Base-by-base conservation (phyloP, 30 jellyfish, hydroid and myxozoan species). In the Aurelia aurita region DNA sequence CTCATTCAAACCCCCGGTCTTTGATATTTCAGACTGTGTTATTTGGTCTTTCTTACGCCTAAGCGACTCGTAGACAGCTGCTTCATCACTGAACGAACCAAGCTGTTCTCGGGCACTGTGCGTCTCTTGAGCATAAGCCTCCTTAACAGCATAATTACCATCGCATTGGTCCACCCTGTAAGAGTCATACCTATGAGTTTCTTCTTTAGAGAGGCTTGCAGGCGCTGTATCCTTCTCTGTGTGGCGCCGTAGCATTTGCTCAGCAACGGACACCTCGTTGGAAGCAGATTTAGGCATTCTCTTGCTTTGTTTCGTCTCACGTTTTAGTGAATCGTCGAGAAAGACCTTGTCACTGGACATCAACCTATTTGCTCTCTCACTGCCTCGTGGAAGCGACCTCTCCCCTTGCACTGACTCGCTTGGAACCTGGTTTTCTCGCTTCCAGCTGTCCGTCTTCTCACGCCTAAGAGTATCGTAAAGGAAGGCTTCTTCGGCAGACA, bases 381-480 rank as follows among this genome's bases (percentile, higher is more conserved):
- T 4, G 0, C 25, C 59, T 39, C 51, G 15, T 4, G 51, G 18
- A 39, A 39, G 3, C 51, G 9, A 39, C 51, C 13, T 39, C 51
- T 39, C 15, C 15, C 9, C 51, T 8, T 6, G 9, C 51, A 15
- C 51, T 39, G 18, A 39, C 51, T 39, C 16, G 51, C 51, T 7
- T 1, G 51, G 51, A 6, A 39, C 15, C 51, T 39, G 7, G 51
- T 39, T 39, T 39, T 39, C 16, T 39, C 51, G 51, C 13, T 15
- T 8, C 51, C 51, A 39, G 51, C 51, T 39, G 51, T 39, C 51
- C 15, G 51, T 39, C 51, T 39, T 5, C 51, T 8, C 9, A 22
- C 86, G 77, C 75, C 55, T 74, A 12, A 57, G 72, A 8, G 86
- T 28, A 32, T 74, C 86, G 32, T 57, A 74, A n/a, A 57, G 31